Conservation (phyloP, 2,113 vertebrate genomes). For the Piaya cayana region DNA sequence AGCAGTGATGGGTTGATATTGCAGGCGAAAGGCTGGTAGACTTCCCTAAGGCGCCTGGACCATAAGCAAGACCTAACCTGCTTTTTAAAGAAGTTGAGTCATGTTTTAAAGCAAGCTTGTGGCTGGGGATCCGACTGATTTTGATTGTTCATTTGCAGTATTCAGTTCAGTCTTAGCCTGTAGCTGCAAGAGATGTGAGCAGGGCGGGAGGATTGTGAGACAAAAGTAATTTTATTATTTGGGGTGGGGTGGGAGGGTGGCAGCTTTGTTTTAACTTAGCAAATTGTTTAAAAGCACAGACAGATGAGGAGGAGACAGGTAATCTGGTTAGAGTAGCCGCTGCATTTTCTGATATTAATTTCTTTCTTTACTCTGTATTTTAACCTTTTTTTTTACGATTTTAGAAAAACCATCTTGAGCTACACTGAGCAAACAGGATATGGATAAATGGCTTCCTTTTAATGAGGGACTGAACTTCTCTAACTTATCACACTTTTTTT, state of each 20-base stretch:
- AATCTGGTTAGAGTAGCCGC: slow-evolving; percentile 29
- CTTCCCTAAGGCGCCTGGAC: not conserved
- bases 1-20: not conserved
- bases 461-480: not conserved
- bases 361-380: not conserved
- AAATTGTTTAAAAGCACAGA: slow-evolving; percentile 59
- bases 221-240: slow-evolving; percentile 48
- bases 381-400: slow-evolving; percentile 36
- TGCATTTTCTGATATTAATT: slow-evolving; percentile 22
- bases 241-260: not conserved
- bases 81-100: not conserved
- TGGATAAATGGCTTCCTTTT: not conserved
- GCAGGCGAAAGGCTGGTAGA: not conserved
- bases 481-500: not conserved
- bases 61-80: not conserved
- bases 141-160: not conserved
- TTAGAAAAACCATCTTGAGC: not conserved
- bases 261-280: slow-evolving; percentile 45
- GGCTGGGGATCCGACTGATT: not conserved
- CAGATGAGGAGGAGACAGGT: slow-evolving; percentile 33
- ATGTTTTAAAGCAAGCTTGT: not conserved
- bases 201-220: slow-evolving; percentile 48
- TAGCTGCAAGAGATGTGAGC: slow-evolving; percentile 10
- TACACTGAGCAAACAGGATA: not conserved
- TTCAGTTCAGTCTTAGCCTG: not conserved